phyloP scores from a whole-genome alignment of 2,888 invertebrate species.

The Gymnoscelis rufifasciata region DNA sequence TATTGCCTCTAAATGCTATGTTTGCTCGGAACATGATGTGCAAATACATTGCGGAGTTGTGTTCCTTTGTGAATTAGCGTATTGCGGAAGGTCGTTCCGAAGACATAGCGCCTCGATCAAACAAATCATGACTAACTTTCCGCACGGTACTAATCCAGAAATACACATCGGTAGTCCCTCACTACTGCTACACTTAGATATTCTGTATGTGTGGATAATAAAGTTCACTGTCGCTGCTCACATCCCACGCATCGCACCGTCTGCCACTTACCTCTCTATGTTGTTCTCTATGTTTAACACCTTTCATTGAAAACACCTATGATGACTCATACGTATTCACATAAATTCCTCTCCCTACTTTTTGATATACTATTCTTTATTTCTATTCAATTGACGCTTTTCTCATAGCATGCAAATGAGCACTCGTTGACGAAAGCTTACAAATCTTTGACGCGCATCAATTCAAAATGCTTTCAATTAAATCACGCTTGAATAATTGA shows the following conservation, averaged over 20 bases:
- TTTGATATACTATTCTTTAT: too few relatives aligned
- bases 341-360: background rate
- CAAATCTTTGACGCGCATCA: background rate
- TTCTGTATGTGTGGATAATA: slow-evolving; percentile 31
- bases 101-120: slow-evolving; percentile 51
- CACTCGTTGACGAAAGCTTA: too few relatives aligned
- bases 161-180: slow-evolving; percentile 61
- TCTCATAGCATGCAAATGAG: too few relatives aligned
- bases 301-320: slow-evolving; percentile 17
- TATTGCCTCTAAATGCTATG: slow-evolving; percentile 30
- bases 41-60: slow-evolving; percentile 29
- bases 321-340: slow-evolving; percentile 9
- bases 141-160: slow-evolving; percentile 78
- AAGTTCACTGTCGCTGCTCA: slow-evolving; percentile 39
- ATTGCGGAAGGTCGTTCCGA: slow-evolving; percentile 56
- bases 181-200: slow-evolving; percentile 30
- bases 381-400: too few relatives aligned
- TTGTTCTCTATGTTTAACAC: slow-evolving; percentile 13
- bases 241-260: slow-evolving; percentile 36
- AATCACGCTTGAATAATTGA: background rate
- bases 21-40: slow-evolving; percentile 23
- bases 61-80: slow-evolving; percentile 37
- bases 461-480: background rate
- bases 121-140: slow-evolving; percentile 69
- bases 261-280: slow-evolving; percentile 21